phyloP scores from a whole-genome alignment of 2,797 vertebrate species.

The Morus bassanus region DNA sequence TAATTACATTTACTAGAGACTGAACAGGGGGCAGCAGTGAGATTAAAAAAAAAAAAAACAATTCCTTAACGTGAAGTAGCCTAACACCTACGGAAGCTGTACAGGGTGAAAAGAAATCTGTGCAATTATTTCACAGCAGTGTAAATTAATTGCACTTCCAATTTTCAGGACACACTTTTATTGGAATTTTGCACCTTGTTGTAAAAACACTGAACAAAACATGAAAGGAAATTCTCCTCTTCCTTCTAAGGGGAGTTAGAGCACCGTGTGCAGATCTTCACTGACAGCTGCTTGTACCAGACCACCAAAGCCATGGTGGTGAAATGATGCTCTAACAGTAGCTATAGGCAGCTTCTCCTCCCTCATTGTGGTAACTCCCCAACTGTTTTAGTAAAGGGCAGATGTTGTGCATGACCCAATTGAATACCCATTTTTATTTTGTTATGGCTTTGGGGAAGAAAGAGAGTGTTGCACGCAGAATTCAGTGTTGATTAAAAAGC shows the following conservation, averaged over 20 bases:
- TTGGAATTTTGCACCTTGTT: not conserved
- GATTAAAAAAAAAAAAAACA: not conserved
- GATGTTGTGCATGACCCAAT: conserved; percentile 14
- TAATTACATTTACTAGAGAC: not conserved
- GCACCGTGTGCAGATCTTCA: not conserved
- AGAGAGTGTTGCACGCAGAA: not conserved
- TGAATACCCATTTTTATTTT: not conserved
- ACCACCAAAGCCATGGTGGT: not conserved
- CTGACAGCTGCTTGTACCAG: not conserved
- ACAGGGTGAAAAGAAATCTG: not conserved
- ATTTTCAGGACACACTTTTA: not conserved
- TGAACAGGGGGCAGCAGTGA: not conserved
- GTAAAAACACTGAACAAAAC: not conserved
- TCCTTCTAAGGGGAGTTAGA: not conserved
- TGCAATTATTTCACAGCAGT: not conserved
- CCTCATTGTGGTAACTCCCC: not conserved
- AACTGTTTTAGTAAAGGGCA: not conserved
- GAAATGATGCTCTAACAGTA: not conserved
- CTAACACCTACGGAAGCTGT: not conserved
- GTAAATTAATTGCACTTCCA: not conserved
- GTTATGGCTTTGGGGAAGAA: conserved; percentile 53
- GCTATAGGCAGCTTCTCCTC: not conserved
- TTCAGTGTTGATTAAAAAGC: conserved; percentile 22
- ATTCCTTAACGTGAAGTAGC: not conserved
- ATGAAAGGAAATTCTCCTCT: not conserved